Evolutionary conservation across 2,797 vertebrate genomes (phyloP), one percentile per base, ranked within the genome.

Genomic region (Melopsittacus undulatus): DNA sequence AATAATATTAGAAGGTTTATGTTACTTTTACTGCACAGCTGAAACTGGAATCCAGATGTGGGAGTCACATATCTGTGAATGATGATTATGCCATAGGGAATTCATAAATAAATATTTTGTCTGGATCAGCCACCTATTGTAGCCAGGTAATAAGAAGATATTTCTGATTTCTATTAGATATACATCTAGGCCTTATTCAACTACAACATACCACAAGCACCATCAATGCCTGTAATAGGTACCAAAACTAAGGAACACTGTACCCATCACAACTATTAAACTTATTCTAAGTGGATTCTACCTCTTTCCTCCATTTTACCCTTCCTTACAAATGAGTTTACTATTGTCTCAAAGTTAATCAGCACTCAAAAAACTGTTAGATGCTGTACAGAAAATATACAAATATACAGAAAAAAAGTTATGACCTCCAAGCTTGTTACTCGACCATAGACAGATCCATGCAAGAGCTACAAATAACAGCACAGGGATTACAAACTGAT

Each of bases 391-490:
- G 52, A 92, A 94, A 81, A 83, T 42, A 77, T 4, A 54, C 13
- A 89, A 67, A 83, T 73, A 68, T 11, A 86, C 10, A 80, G 75
- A 73, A 95, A 74, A 23, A 68, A 80, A 57, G 40, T 57, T 42
- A 77, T 6, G 29, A 83, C 32, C 75, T n/a, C 52, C 57, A 45
- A 74, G 40, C 20, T 68, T 62, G n/a, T 75, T 83, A 64, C 29
- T 62, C 0, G 0, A 30, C 69, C 62, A 43, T 32, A 66, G 77
- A 74, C 57, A 89, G 79, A 74, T 26, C 19, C 15, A 69, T 18
- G 38, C 34, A 85, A 83, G 73, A 92, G 54, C 66, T 91, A 92
- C 94, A 96, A 95, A 94, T 86, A 91, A 57, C 64, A 64, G 24
- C 62, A 43, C 29, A 59, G 62, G 59, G 73, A 90, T 88, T 88